These are phyloP conservation scores for Brotogeris chrysoptera DNA, from an alignment of 2,797 vertebrate species.

Conservation along the genomic window DNA sequence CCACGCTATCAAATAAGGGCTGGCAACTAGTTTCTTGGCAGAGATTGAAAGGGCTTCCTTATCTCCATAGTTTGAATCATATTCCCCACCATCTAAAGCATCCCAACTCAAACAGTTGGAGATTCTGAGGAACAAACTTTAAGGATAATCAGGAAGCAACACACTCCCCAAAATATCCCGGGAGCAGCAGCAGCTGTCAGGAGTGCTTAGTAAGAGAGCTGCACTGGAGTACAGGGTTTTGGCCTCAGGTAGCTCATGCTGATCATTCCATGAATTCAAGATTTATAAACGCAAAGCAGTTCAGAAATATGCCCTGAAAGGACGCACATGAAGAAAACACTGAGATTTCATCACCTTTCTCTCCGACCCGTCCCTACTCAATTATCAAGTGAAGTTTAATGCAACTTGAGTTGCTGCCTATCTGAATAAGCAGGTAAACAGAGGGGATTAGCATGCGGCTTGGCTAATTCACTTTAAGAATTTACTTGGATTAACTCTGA, in stretches of 20 bases:
- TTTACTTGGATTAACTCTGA: constrained; percentile 21
- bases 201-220: background rate
- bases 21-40: background rate
- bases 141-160: background rate
- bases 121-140: background rate
- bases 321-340: background rate
- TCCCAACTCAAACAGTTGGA: background rate
- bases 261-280: constrained; percentile 2
- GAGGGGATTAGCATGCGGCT: background rate
- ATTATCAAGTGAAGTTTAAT: background rate
- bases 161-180: background rate
- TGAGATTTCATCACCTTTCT: background rate
- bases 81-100: background rate
- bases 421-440: constrained; percentile 44
- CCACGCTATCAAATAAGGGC: background rate
- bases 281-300: background rate
- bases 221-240: background rate
- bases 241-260: background rate
- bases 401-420: background rate
- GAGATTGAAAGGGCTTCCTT: background rate
- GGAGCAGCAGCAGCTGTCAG: background rate
- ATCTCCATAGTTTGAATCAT: background rate
- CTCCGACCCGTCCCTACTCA: background rate
- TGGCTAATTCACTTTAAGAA: constrained; percentile 37
- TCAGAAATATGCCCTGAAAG: background rate